A percentile compares a stretch with the other conserved stretches of the same genome.
Conservation (phyloP, 1,140 invertebrate genomes). For the Zaprionus nigranus region DNA sequence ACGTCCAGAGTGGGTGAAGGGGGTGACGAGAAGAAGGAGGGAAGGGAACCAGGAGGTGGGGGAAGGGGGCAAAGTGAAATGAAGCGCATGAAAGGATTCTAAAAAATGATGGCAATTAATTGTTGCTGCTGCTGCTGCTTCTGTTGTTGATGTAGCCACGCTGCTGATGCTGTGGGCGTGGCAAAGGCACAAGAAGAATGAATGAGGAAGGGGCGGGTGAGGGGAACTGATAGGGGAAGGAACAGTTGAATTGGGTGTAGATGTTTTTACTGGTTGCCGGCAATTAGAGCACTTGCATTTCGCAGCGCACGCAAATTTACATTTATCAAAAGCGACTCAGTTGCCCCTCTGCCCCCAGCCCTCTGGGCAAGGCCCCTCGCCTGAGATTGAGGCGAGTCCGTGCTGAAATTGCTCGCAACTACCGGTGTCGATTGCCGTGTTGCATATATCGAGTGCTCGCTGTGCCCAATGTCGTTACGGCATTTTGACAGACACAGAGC, state of each 20-base stretch:
- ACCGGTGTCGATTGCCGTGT: neutral
- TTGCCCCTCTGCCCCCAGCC: neutral
- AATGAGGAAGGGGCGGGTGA: neutral
- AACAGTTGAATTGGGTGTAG: conserved; percentile 23
- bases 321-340: conserved; percentile 28
- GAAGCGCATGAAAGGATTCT: conserved; percentile 69
- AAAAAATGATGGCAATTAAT: conserved; percentile 73
- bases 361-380: neutral
- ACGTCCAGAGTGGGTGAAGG: conserved; percentile 1
- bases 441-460: neutral
- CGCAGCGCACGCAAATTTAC: conserved; percentile 36
- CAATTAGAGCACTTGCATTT: conserved; percentile 40
- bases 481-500: neutral
- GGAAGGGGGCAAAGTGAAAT: conserved; percentile 57
- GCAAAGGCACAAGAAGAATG: neutral
- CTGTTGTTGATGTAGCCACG: conserved; percentile 21
- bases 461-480: neutral
- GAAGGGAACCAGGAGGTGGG: too few relatives aligned
- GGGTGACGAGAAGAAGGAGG: neutral
- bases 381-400: neutral
- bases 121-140: conserved; percentile 41
- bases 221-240: neutral
- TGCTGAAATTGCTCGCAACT: neutral
- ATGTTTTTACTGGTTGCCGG: conserved; percentile 31
- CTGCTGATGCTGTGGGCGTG: conserved; percentile 27